Conservation (phyloP, 2,797 vertebrate species). For the Sebastes steindachneri region DNA sequence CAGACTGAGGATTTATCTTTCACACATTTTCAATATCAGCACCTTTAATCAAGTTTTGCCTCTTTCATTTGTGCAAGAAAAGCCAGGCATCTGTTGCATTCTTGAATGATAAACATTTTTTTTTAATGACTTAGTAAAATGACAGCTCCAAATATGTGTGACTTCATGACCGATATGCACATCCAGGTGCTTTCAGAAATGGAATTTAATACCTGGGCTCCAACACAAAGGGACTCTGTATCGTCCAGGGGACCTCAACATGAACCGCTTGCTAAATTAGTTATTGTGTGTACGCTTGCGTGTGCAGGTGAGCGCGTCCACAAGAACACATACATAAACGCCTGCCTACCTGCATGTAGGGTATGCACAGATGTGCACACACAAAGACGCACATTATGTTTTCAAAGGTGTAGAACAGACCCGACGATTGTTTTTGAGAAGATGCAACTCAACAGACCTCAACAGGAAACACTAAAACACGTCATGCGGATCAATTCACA, state of each 20-base stretch:
- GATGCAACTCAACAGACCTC: too few species aligned
- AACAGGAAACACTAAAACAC: too few species aligned
- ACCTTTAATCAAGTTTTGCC: background rate
- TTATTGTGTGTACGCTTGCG: constrained; percentile 14
- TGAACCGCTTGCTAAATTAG: constrained; percentile 41
- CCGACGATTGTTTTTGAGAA: too few species aligned
- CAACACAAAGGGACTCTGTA: constrained; percentile 37
- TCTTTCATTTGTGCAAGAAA: background rate
- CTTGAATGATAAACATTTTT: background rate
- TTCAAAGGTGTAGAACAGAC: too few species aligned
- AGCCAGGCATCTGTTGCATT: background rate
- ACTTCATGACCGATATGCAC: background rate
- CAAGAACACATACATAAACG: background rate
- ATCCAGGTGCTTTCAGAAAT: constrained; percentile 34
- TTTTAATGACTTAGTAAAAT: background rate
- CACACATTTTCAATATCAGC: background rate
- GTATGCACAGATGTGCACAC: background rate
- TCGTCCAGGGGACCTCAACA: constrained; percentile 31
- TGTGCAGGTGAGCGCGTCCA: background rate
- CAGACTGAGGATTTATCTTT: background rate
- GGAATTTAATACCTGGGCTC: constrained; percentile 38
- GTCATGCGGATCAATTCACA: too few species aligned
- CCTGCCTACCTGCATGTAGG: background rate
- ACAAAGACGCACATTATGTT: background rate
- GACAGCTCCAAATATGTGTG: background rate